These are phyloP conservation scores for Tridacna gigas DNA, from an alignment of 2,888 invertebrate genomes.

Conservation along the genomic window DNA sequence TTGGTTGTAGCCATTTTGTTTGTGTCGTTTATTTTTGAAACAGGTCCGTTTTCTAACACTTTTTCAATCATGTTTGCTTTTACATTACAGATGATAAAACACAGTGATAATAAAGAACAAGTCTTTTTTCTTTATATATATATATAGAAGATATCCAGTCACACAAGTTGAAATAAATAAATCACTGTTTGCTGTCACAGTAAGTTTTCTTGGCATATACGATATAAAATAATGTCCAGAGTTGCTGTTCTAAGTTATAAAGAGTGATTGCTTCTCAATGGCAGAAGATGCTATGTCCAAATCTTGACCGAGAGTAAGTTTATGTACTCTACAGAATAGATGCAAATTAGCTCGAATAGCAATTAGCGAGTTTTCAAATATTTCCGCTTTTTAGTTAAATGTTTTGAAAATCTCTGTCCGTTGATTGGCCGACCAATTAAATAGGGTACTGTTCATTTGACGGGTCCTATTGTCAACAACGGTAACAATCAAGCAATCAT, in stretches of 20 bases:
- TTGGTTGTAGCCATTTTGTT: constrained; percentile 24
- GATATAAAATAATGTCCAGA: no score
- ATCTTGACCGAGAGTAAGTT: background rate
- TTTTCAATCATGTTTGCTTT: constrained; percentile 27
- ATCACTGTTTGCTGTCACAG: no score
- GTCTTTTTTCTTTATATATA: no score
- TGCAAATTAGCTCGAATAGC: constrained; percentile 39
- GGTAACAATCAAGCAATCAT: constrained; percentile 56
- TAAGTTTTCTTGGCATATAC: no score
- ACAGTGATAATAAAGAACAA: background rate
- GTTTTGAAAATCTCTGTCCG: constrained; percentile 47
- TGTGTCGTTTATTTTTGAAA: background rate
- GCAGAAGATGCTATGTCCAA: constrained; percentile 17
- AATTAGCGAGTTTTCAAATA: constrained; percentile 40
- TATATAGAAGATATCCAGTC: no score
- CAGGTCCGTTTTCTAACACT: background rate
- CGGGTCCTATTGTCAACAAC: constrained; percentile 60
- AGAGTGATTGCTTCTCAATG: constrained; percentile 14
- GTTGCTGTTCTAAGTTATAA: background rate
- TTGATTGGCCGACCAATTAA: constrained; percentile 65
- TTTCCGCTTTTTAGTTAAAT: constrained; percentile 23
- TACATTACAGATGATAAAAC: background rate
- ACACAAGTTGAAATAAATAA: no score
- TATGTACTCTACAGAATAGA: constrained; percentile 41
- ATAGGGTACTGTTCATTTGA: constrained; percentile 51